phyloP scores from a whole-genome alignment of 1,140 invertebrate genomes.

The Bombus confusus region DNA sequence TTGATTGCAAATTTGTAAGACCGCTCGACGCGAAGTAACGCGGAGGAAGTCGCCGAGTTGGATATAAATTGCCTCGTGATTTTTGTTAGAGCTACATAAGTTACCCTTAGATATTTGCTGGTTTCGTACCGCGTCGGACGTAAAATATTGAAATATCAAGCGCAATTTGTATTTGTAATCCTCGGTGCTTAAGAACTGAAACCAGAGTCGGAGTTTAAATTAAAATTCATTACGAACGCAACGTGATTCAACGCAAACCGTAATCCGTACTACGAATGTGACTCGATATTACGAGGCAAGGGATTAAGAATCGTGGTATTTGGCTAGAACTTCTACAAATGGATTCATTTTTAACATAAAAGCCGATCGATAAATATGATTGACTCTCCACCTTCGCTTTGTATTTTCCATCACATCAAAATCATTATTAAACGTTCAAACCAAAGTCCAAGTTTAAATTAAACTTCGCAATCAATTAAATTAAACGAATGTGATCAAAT shows the following conservation, averaged over 20 bases:
- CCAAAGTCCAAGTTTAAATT: background rate
- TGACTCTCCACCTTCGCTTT: too few relatives aligned
- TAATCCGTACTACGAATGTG: background rate
- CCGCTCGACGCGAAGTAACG: too few relatives aligned
- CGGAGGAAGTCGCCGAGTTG: too few relatives aligned
- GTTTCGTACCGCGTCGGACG: background rate
- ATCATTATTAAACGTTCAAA: background rate
- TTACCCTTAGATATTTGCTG: background rate
- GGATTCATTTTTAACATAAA: background rate
- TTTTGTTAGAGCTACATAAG: background rate
- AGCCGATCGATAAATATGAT: background rate
- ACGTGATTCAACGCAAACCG: background rate
- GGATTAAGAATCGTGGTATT: background rate
- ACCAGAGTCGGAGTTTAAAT: background rate
- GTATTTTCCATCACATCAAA: too few relatives aligned
- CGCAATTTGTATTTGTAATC: slow-evolving; percentile 7
- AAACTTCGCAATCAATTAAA: background rate
- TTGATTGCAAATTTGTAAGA: too few relatives aligned
- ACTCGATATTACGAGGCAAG: background rate
- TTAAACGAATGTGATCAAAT: too few relatives aligned
- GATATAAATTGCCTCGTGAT: background rate
- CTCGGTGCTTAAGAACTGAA: slow-evolving; percentile 2
- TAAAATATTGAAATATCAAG: background rate
- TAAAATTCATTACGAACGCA: background rate
- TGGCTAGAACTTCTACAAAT: background rate